These are phyloP conservation scores for Anagyrus pseudococci DNA, from an alignment of 2,888 invertebrate species.

Conservation along the genomic window DNA sequence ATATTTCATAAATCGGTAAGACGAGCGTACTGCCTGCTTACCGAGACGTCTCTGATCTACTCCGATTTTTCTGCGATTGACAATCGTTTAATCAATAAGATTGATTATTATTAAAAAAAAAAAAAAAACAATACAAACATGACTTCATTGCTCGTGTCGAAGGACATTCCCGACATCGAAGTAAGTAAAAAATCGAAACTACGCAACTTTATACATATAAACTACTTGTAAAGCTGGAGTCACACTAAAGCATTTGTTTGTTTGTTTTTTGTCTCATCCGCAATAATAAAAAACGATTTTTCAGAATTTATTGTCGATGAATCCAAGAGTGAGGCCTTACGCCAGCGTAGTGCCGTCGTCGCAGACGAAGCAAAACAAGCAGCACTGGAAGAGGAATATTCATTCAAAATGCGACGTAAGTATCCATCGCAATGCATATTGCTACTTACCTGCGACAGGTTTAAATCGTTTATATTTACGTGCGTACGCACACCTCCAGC, in stretches of 20 bases:
- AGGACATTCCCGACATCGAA: constrained; percentile 83
- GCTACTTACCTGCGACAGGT: too few species aligned
- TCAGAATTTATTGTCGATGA: constrained; percentile 85
- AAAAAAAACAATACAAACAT: too few species aligned
- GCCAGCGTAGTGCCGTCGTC: constrained; percentile 84
- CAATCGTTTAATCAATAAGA: too few species aligned
- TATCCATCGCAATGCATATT: constrained; percentile 46
- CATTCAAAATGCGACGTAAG: constrained; percentile 85
- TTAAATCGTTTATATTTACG: too few species aligned
- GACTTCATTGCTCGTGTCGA: constrained; percentile 47
- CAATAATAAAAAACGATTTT: neutral
- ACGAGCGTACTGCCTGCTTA: too few species aligned
- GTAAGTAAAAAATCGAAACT: constrained; percentile 67
- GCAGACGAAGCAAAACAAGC: constrained; percentile 85
- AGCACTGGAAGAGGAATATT: constrained; percentile 94
- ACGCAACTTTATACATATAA: neutral
- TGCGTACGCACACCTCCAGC: too few species aligned
- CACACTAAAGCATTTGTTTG: neutral
- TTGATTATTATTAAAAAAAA: too few species aligned
- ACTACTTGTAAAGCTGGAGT: neutral
- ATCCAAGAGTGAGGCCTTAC: constrained; percentile 80
- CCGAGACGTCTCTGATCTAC: too few species aligned
- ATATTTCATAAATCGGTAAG: too few species aligned
- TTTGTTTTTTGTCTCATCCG: neutral
- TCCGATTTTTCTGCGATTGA: too few species aligned